Evolutionary conservation across 2,113 vertebrate species (phyloP), one percentile per base, ranked within the genome.

Genomic region (Onychostoma macrolepis): DNA sequence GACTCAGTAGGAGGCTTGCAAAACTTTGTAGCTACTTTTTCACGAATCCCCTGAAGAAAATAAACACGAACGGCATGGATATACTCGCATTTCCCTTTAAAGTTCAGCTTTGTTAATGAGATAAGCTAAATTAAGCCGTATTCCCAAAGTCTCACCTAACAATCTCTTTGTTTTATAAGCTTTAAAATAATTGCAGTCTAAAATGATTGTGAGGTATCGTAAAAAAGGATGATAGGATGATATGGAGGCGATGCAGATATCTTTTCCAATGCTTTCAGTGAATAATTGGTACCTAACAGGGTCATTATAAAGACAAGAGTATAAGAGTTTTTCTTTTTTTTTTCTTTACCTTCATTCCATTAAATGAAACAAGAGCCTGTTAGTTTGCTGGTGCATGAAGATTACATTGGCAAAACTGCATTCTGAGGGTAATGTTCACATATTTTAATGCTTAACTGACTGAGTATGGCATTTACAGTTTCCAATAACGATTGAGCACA

Each of bases 121-220:
- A 84, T 74, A 84, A 84, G 69, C 67, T 74, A 84, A 84, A 84
- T 72, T 58, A 84, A 84, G 67, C 67, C 10, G 1, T 72, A 26
- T 50, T 72, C 45, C 28, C 43, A 83, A 21, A 71, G 63, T 71
- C 41, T 69, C 43, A 71, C 26, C 80, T 74, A 53, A 84, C 30
- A 58, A 38, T 74, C 21, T 58, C 33, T 84, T 84, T 58, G 67
- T 84, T 74, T 84, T 58, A 83, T 56, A 84, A 74, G 24, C 45
- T 74, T 38, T 84, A 41, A 84, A 58, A 36, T 74, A 38, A 74
- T 26, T 24, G 69, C 19, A 38, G 30, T 15, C 30, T 56, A 13
- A 71, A 71, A 56, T 17, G 65, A 72, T 83, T 7, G 61, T 33
- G 45, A 61, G 56, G 30, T 41, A 19, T 48, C 38, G n/a, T 41